Base-by-base conservation (phyloP, 1,140 invertebrate species). In the Matsumurasca onukii region DNA sequence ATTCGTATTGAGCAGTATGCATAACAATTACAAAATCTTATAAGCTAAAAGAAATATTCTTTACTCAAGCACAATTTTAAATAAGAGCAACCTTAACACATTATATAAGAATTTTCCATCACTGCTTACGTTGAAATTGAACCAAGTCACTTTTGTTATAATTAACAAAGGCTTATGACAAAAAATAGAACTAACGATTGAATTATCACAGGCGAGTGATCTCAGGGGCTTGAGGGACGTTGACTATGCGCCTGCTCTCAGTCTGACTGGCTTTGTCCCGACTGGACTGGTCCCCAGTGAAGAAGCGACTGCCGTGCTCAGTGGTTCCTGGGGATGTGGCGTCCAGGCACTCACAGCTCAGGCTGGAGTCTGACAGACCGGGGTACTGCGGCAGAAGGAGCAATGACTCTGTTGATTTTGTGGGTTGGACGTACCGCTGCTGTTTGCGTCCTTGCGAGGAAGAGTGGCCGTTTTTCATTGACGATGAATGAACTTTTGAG, bases 361-460 rank as follows among this genome's bases (percentile, higher is more conserved):
- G 72, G 70, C 85, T 85, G 0, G 84, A 86, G 72, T 89, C 87
- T 0, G 86, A 86, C 30, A 85, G 78, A 48, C 84, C 85, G 31
- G 81, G 81, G 48, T 83, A 85, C 72, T 86, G 85, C 0, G 86
- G 82, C 15, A 85, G 84, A 2, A 88, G 83, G 17, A 92, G 79
- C 15, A 92, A 78, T 74, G 87, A 91, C 76, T 92, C 91, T 0
- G 90, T 91, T 1, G 90, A 92, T 77, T 92, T 92, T 1, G 87
- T 90, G 2, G 86, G 82, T 74, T 82, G 86, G 75, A 80, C 85
- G 73, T 82, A 86, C 74, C 76, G 78, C 75, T 72, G 71, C 59
- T 70, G 69, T 61, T 67, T 70, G 55, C 67, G 70, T 30, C 52
- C 1, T 71, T 72, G n/a, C 73, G 76, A 22, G 69, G 78, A 34